These are phyloP conservation scores for Folsomia candida DNA, from an alignment of 2,888 invertebrate genomes.

Conservation along the genomic window DNA sequence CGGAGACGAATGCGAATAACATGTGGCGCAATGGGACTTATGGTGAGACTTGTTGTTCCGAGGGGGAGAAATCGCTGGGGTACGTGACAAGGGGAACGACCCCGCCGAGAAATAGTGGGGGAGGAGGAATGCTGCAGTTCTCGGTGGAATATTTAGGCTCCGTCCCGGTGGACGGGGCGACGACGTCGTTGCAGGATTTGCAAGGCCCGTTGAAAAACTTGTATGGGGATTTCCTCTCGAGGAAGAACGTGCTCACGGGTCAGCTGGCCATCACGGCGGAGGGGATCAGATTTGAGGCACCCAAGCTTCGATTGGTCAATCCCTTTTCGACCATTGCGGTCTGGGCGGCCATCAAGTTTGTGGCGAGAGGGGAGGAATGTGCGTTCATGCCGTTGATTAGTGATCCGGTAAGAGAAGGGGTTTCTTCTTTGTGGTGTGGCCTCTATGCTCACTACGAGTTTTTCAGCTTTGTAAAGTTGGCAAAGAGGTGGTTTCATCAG, in stretches of 20 bases:
- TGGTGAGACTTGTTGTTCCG: constrained; percentile 34
- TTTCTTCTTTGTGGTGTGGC: constrained; percentile 60
- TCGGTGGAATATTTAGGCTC: constrained; percentile 78
- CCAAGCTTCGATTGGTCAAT: constrained; percentile 60
- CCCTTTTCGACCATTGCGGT: constrained; percentile 88
- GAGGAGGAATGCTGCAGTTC: constrained; percentile 51
- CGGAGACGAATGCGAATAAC: constrained; percentile 26
- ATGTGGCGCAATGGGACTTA: constrained; percentile 50
- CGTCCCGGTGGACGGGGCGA: constrained; percentile 67
- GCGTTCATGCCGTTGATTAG: constrained; percentile 82
- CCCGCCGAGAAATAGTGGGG: constrained; percentile 14
- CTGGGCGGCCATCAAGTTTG: constrained; percentile 87
- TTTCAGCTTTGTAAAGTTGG: not conserved
- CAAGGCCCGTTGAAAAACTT: constrained; percentile 75
- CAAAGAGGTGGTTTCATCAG: not conserved
- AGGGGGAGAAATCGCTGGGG: constrained; percentile 37
- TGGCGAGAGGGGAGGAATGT: constrained; percentile 61
- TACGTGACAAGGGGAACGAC: constrained; percentile 35
- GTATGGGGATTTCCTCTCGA: constrained; percentile 61
- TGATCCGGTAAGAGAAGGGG: constrained; percentile 68
- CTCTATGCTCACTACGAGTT: not conserved
- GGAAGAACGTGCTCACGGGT: constrained; percentile 61
- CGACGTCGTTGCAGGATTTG: constrained; percentile 74
- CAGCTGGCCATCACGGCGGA: constrained; percentile 65
- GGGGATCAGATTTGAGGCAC: constrained; percentile 69